Base-by-base conservation (phyloP, 2,888 invertebrate species). In the Elgonia sp. region DNA sequence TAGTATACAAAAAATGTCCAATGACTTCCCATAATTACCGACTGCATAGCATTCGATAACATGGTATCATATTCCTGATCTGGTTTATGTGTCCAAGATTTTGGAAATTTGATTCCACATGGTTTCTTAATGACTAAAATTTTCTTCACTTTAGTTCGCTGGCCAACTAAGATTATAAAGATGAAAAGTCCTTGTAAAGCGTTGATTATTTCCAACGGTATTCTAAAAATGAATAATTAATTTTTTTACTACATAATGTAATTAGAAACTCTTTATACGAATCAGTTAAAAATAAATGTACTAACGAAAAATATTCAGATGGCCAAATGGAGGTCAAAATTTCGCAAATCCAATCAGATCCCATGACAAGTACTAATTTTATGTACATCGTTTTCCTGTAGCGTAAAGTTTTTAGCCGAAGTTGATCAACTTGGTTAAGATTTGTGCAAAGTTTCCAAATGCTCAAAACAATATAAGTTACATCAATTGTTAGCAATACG, bases 81-180 rank as follows among this genome's bases (percentile, higher is more conserved):
- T n/a, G 93, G 92, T 84, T 92, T 92, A 5, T 93, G 93, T 2
- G 92, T 90, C 95, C 95, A 95, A 0, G 93, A 93, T 88, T 93
- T 93, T 7, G 95, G 95, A 72, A 94, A 94, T 4, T 76, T 91
- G 6, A 94, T 91, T 6, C 94, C 94, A 72, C 92, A 94, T 2
- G 94, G 93, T 70, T 89, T 92, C 80, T 93, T 93, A n/a, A 93
- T 92, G 0, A 93, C 94, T 75, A 95, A 80, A 0, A 93, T 95
- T 94, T 92, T 96, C 79, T 92, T 95, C 93, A 94, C 96, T 94
- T 91, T 95, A 93, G 94, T 96, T 92, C 92, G 95, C 92, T 89
- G 95, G 92, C 91, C 95, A 10, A 95, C 94, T 65, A 95, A 89
- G 9, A 95, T 89, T 8, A 95, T 81, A 91, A 95, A 95, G 88